Evolutionary conservation across 2,888 invertebrate species (phyloP).

Genomic region (Tipula confusa): DNA sequence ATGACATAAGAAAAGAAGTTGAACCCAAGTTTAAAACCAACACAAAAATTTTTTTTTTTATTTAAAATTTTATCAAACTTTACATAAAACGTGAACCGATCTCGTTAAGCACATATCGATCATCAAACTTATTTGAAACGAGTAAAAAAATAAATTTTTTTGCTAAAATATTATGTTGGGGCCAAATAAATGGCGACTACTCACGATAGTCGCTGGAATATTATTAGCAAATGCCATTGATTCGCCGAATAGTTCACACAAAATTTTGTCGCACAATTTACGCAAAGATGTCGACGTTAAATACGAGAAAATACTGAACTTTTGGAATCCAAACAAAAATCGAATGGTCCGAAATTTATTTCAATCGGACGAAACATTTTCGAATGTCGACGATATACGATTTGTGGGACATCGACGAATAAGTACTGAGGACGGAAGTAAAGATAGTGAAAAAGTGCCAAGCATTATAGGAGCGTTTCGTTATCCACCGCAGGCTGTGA

Average conservation of each 20-base stretch:
- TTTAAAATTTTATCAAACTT: not conserved
- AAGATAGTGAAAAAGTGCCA: slow-evolving; percentile 44
- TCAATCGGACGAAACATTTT: slow-evolving; percentile 47
- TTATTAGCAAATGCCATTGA: slow-evolving; percentile 42
- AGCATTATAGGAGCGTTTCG: slow-evolving; percentile 47
- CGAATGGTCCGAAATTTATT: slow-evolving; percentile 47
- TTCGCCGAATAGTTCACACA: slow-evolving; percentile 36
- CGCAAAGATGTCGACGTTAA: not conserved
- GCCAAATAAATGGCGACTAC: slow-evolving; percentile 44
- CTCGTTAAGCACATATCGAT: not conserved
- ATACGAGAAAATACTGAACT: not conserved
- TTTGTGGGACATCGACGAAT: slow-evolving; percentile 37
- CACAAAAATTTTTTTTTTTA: too few species aligned
- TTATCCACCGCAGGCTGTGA: slow-evolving; percentile 36
- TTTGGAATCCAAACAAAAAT: slow-evolving; percentile 32
- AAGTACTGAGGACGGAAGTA: slow-evolving; percentile 42
- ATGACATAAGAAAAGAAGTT: not conserved
- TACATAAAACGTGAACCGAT: not conserved
- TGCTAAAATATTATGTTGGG: slow-evolving; percentile 44
- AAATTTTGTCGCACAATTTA: not conserved
- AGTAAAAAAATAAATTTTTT: not conserved
- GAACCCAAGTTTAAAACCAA: not conserved
- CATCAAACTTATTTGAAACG: not conserved
- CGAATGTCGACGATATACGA: slow-evolving; percentile 45
- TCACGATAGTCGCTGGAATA: slow-evolving; percentile 43